Conservation (phyloP, 2,113 vertebrate species). For the Melanocharis versteri region DNA sequence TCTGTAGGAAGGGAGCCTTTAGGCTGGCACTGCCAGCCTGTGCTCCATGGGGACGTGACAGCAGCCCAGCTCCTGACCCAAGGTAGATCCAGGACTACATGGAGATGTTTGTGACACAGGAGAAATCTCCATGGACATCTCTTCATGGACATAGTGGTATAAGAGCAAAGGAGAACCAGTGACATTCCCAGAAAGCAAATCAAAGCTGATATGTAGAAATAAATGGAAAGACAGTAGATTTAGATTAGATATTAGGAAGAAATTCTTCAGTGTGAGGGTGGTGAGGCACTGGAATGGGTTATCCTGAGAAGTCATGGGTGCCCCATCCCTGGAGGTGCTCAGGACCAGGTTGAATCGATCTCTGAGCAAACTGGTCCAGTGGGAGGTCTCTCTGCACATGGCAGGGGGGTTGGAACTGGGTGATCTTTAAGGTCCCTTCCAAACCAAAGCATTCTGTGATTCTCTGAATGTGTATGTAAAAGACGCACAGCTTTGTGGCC, state of each 20-base stretch:
- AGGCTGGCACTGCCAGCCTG: neutral
- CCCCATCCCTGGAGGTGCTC: neutral
- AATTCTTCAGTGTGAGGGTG: neutral
- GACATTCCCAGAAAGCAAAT: neutral
- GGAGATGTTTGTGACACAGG: neutral
- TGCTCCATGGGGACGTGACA: fast-evolving
- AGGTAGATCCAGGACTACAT: neutral
- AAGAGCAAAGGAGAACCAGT: neutral
- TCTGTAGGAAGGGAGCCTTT: neutral
- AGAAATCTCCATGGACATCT: neutral
- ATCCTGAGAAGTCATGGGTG: neutral
- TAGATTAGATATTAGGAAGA: neutral
- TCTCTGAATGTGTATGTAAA: neutral
- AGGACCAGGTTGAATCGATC: neutral
- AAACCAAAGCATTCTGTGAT: neutral
- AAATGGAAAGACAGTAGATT: neutral
- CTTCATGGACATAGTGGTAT: neutral
- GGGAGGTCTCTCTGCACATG: neutral
- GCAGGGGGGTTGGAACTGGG: neutral
- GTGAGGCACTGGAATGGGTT: neutral
- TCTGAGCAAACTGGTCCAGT: neutral
- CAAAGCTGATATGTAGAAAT: neutral
- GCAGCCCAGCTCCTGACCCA: neutral
- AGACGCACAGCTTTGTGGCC: neutral
- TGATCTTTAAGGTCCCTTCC: neutral